These are phyloP conservation scores for Tipula vernalis DNA, from an alignment of 2,888 invertebrate genomes.

Conservation along the genomic window DNA sequence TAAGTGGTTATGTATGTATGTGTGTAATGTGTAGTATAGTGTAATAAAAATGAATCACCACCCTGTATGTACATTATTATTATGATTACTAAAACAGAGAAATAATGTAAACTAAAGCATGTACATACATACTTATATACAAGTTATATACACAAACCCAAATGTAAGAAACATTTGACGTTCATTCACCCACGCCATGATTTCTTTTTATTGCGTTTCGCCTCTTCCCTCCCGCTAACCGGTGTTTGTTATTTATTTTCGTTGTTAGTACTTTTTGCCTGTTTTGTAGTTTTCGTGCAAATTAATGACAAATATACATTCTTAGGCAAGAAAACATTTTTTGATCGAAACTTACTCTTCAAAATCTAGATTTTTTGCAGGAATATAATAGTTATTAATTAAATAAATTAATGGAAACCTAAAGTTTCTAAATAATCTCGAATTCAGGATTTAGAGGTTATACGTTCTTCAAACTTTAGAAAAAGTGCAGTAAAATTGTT, in stretches of 20 bases:
- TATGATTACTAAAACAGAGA: not conserved
- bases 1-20: not conserved
- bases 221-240: not conserved
- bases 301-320: not conserved
- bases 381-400: too few relatives aligned
- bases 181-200: not conserved
- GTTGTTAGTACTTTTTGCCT: not conserved
- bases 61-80: not conserved
- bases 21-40: not conserved
- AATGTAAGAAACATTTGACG: not conserved
- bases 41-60: not conserved
- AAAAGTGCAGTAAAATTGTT: too few relatives aligned
- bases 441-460: too few relatives aligned
- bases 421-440: too few relatives aligned
- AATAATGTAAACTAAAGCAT: not conserved
- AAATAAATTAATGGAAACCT: too few relatives aligned
- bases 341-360: not conserved
- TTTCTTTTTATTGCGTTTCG: not conserved
- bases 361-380: too few relatives aligned
- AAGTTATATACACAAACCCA: not conserved
- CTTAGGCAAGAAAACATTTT: not conserved
- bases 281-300: not conserved
- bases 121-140: not conserved
- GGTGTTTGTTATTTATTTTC: not conserved
- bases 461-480: too few relatives aligned